Evolutionary conservation across 2,888 invertebrate genomes (phyloP), one percentile per base, ranked within the genome.

Genomic region (Harpalus rufipes): DNA sequence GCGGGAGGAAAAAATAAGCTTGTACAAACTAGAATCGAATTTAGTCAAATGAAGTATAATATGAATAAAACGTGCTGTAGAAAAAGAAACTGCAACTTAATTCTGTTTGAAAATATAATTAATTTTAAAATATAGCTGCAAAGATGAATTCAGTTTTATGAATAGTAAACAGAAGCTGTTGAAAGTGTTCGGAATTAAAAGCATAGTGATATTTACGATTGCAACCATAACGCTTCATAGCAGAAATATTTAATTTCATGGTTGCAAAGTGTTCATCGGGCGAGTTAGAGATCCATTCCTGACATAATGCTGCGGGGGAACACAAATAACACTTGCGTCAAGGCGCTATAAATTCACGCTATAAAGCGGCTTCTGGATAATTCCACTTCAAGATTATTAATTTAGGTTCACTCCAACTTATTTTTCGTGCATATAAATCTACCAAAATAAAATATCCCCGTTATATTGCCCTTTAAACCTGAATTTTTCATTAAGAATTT

Each of bases 401-500:
- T 78, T 39, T 78, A 32, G 78, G 21, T 32, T 78, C 78, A 78
- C 25, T 76, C 44, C 76, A 51, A 76, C 76, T 76, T 76, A 78
- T 78, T 58, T 78, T 78, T 58, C 25, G 21, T 25, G 58, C 78
- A 78, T 58, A 51, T 78, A 58, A 32, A 78, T 78, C 58, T 56
- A 58, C n/a, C n/a, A 58, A 58, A 78, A 78, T 78, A 78, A 78
- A 78, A 78, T 56, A 25, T 78, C 58, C 16, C 21, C 16, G 78
- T 56, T 58, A 78, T 78, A 78, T 78, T 18, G 78, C 58, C 10
- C 58, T 25, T 78, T 56, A 56, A 78, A 32, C 78, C 58, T 25
- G 25, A n/a, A 78, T 58, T 78, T 58, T 78, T 78, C 78, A 78
- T 78, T 78, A 78, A 78, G 78, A 51, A 39, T 58, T 78, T 78